Conservation (phyloP, 2,113 vertebrate species). For the Arvicanthis niloticus region DNA sequence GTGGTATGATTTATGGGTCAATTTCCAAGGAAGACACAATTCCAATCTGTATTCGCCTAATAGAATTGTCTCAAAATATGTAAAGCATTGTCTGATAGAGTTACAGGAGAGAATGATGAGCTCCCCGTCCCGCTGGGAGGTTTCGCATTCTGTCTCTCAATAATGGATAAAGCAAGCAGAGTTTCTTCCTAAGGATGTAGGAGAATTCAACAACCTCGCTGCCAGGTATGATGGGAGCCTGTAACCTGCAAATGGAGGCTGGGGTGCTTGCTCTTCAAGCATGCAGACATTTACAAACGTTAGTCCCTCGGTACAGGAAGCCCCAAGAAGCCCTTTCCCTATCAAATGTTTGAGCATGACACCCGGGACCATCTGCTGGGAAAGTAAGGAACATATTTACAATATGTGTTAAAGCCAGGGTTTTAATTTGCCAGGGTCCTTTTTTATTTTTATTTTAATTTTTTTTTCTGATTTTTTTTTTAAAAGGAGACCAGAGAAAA, state of each 20-base stretch:
- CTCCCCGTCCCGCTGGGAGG: background rate
- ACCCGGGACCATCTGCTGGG: background rate
- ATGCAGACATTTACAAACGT: background rate
- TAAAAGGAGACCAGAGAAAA: background rate
- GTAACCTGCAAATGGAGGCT: background rate
- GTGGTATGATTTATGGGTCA: background rate
- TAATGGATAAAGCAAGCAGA: background rate
- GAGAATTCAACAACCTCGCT: background rate
- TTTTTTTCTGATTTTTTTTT: background rate
- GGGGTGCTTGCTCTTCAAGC: background rate
- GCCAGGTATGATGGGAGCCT: background rate
- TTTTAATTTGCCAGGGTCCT: background rate
- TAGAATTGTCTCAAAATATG: slow-evolving; percentile 13
- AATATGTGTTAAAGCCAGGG: background rate
- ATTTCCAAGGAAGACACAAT: slow-evolving; percentile 24
- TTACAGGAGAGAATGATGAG: background rate
- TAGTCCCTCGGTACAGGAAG: too few species aligned
- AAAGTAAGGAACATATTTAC: background rate
- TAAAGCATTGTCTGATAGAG: background rate
- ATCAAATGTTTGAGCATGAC: fast-evolving
- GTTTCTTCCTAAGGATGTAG: background rate
- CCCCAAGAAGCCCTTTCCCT: background rate
- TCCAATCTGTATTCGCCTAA: slow-evolving; percentile 15
- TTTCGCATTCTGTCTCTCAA: background rate
- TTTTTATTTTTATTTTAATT: background rate